Evolutionary conservation across 1,140 invertebrate species (phyloP), one percentile per base, ranked within the genome.

Genomic region (Elysia chlorotica): DNA sequence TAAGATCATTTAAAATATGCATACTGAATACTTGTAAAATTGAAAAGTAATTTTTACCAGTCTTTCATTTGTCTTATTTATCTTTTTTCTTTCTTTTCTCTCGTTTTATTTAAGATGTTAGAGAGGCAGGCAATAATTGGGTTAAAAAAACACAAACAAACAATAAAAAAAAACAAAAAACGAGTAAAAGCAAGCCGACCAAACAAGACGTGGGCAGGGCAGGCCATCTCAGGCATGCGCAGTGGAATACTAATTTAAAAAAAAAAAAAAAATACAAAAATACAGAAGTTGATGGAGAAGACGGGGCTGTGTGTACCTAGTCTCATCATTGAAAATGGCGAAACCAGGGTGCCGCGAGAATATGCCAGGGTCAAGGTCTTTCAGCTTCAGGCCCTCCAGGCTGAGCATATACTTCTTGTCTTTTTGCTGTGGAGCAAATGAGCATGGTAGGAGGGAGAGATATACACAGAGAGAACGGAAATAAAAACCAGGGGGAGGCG

Each of bases 381-480:
- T 91, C 75, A 99, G 89, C 90, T 99, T 99, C 73, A 99, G 91
- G 67, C 96, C 95, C 88, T 99, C 98, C 85, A 99, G 89, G 71
- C 96, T 95, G 82, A 99, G 89, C 97, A 99, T 98, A 87, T 97
- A 99, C 87, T 99, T 99, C 91, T 99, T 99, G 87, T 99, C 98
- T 81, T 96, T 93, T 90, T 99, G 97, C 92, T 94, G 78, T 54
- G 63, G 65, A 23, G 25, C 66, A 56, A 67, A 41, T 5, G 30
- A 28, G 30, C 21, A 57, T 23, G 30, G 56, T 5, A 57, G 61
- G 28, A 63, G 25, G 63, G 25, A 14, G 59, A 65, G 1, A 41
- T 6, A 65, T 59, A n/a, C 19, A 1, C 23, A 6, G 41, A 54
- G n/a, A n/a, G n/a, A n/a, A n/a, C n/a, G n/a, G n/a, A n/a, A n/a